A percentile compares a stretch with the other conserved stretches of the same genome.
These are phyloP conservation scores for Tenthredo distinguenda DNA, from an alignment of 2,888 invertebrate species.

Conservation along the genomic window DNA sequence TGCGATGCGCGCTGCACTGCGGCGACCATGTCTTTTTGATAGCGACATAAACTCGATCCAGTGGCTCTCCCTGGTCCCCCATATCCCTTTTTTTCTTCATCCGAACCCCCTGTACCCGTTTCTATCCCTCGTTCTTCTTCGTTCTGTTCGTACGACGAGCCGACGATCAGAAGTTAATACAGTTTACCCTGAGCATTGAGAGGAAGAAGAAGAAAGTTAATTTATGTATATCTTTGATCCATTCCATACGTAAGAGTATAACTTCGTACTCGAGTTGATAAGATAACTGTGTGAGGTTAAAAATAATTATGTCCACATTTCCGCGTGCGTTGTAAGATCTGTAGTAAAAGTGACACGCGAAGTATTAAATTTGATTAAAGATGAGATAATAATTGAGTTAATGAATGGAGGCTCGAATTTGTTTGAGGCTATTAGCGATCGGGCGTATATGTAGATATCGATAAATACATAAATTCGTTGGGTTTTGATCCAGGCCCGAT, in stretches of 20 bases:
- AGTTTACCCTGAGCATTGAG: neutral
- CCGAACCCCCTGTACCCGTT: constrained; percentile 53
- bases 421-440: neutral
- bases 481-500: constrained; percentile 17
- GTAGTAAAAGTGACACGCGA: neutral
- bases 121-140: constrained; percentile 35
- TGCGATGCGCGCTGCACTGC: constrained; percentile 74
- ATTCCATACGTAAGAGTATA: neutral
- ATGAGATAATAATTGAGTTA: neutral
- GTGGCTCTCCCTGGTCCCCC: constrained; percentile 68
- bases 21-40: constrained; percentile 75
- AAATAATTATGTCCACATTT: neutral
- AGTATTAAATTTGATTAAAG: neutral
- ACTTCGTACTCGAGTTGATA: neutral
- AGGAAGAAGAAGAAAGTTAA: constrained; percentile 45
- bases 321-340: neutral
- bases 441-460: neutral
- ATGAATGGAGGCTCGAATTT: neutral
- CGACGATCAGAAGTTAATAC: neutral
- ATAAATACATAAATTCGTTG: constrained; percentile 26
- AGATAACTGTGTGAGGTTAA: neutral
- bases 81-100: neutral
- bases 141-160: constrained; percentile 10
- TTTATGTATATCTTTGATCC: neutral
- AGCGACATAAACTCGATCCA: constrained; percentile 76